Evolutionary conservation across 2,797 vertebrate genomes (phyloP), one percentile per base, ranked within the genome.

Genomic region (Pelodytes ibericus): DNA sequence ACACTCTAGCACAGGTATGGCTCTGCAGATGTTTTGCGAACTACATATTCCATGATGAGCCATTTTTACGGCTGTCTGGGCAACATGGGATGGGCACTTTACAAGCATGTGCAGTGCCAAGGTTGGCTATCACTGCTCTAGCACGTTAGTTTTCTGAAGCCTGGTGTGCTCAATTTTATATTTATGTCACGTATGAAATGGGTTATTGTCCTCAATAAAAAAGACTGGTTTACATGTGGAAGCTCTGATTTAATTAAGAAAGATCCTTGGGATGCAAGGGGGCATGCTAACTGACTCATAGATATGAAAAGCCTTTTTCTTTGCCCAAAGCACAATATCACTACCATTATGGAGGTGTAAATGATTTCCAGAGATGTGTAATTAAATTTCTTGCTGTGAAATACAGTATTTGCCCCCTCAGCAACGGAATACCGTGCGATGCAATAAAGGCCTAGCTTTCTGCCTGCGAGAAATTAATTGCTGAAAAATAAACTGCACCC

Each of bases 351-450:
- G 71, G 33, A 79, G 69, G 76, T 73, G 76, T 64, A 79, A 73
- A 79, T 79, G 63, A 79, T 79, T 72, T 79, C 47, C 47, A 73
- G 76, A 73, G 73, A 79, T 79, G 57, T 57, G 73, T 79, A 79
- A 79, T 79, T 79, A 67, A 71, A 67, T 81, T 62, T 77, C 61
- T 57, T 36, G 56, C 75, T 59, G 57, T 26, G 62, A 81, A 79
- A 57, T 79, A 63, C 51, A 33, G 49, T 31, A 63, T 68, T 79
- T 33, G 61, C 70, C 76, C 76, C 70, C 62, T 72, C 57, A 72
- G 57, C 71, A 13, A 71, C 47, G 76, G 13, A 66, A 56, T 71
- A 31, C 20, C 47, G 15, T 22, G 49, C 67, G 31, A 70, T 58
- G 62, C 60, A 64, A 57, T 71, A 64, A 44, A 44, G 3, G 18